Evolutionary conservation across 2,888 invertebrate genomes (phyloP), one percentile per base, ranked within the genome.

Genomic region (Choreutis nemorana): DNA sequence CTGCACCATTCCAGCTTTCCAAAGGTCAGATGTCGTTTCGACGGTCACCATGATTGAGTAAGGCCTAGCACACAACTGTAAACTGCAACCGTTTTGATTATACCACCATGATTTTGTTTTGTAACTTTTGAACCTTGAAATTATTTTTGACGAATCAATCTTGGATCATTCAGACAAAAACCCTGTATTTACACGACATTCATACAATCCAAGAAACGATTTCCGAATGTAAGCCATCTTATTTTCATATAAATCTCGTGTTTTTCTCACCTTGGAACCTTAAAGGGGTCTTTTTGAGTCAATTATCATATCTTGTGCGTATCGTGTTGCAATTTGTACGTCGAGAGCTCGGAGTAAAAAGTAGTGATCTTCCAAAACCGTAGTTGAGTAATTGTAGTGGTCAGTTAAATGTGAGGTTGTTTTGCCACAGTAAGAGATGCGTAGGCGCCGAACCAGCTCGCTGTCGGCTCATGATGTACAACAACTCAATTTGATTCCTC

Each of bases 401-500:
- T 38, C 29, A 34, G 24, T 29, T 29, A 35, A 37, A 31, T 25
- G 22, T 24, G 32, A 29, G 30, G 26, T 33, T 23, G 33, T 31
- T 30, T 11, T 31, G 28, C 28, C 26, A 27, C 14, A 28, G 10
- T 29, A 13, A 22, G 29, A 28, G 29, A 37, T 48, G 54, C 52
- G 57, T 56, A 52, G 61, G 61, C 52, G 55, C 52, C 40, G 35
- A 38, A 25, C 31, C 36, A 38, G 31, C 37, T 35, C 33, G 31
- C 15, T 32, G 26, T 35, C 14, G 26, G 29, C 24, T 1, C 9
- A 45, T 54, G 51, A 55, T 53, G 51, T 54, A 52, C 55, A 48
- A 63, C 58, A 45, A 46, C 61, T 65, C 58, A 64, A 67, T 68
- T 61, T 59, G 46, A 50, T 46, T 40, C 48, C 34, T 49, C 44